A percentile compares a stretch with the other conserved stretches of the same genome.
Conservation (phyloP, 2,797 vertebrate species). For the Amblyopsis hoosieri region DNA sequence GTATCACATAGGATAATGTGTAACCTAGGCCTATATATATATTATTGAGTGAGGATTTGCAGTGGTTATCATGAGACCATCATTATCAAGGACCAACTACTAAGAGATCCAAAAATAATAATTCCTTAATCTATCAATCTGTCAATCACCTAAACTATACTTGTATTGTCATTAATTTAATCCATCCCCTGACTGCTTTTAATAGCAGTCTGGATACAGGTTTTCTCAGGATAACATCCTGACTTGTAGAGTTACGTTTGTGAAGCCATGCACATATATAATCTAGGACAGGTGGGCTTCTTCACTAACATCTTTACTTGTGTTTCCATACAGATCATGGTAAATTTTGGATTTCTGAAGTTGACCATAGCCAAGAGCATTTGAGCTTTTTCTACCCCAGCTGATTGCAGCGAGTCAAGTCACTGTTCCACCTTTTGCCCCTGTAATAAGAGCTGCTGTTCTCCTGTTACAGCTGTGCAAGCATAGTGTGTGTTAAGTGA, state of each 20-base stretch:
- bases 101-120: background rate
- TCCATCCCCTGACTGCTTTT: background rate
- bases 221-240: background rate
- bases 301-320: slow-evolving; percentile 5
- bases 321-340: slow-evolving; percentile 41
- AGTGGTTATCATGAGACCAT: background rate
- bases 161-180: background rate
- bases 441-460: slow-evolving; percentile 44
- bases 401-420: slow-evolving; percentile 36
- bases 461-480: slow-evolving; percentile 60
- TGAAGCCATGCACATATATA: too few species aligned
- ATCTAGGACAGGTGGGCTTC: background rate
- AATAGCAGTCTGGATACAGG: background rate
- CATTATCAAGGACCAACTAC: background rate
- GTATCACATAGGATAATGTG: background rate
- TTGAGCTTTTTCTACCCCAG: slow-evolving; percentile 47
- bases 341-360: slow-evolving; percentile 42
- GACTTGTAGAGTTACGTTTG: too few species aligned
- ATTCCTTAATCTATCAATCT: background rate
- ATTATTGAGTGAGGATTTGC: background rate
- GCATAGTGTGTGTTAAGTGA: slow-evolving; percentile 58
- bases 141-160: background rate
- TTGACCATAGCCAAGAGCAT: slow-evolving; percentile 56
- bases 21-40: background rate
- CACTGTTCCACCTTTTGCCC: slow-evolving; percentile 21